These are phyloP conservation scores for Microctonus hyperodae DNA, from an alignment of 2,888 invertebrate genomes.

Conservation along the genomic window DNA sequence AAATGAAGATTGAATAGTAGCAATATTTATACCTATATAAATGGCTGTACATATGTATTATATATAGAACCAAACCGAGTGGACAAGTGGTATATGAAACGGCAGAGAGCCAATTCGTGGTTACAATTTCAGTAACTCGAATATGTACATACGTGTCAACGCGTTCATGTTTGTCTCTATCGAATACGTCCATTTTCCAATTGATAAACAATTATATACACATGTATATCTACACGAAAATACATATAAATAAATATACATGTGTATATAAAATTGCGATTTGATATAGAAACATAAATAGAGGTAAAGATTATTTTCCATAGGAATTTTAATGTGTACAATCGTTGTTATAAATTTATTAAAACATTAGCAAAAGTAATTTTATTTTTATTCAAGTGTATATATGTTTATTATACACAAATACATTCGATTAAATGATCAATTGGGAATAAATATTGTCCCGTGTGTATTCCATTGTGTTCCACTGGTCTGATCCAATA, in stretches of 20 bases:
- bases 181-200: constrained; percentile 13
- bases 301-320: no score
- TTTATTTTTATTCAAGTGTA: no score
- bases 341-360: no score
- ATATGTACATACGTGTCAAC: constrained; percentile 23
- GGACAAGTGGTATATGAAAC: constrained; percentile 11
- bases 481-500: no score
- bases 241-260: no score
- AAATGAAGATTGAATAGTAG: constrained; percentile 3
- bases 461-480: no score
- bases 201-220: background rate
- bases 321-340: no score
- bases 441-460: no score
- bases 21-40: background rate
- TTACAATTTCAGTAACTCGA: constrained; percentile 33
- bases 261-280: background rate
- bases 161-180: background rate
- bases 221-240: no score
- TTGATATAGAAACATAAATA: constrained; percentile 36
- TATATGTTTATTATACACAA: no score
- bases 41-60: background rate
- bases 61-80: constrained; percentile 2
- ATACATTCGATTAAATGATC: no score
- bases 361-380: no score
- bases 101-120: constrained; percentile 35